phyloP scores from a whole-genome alignment of 2,888 invertebrate genomes.

The Xylocampa areola region DNA sequence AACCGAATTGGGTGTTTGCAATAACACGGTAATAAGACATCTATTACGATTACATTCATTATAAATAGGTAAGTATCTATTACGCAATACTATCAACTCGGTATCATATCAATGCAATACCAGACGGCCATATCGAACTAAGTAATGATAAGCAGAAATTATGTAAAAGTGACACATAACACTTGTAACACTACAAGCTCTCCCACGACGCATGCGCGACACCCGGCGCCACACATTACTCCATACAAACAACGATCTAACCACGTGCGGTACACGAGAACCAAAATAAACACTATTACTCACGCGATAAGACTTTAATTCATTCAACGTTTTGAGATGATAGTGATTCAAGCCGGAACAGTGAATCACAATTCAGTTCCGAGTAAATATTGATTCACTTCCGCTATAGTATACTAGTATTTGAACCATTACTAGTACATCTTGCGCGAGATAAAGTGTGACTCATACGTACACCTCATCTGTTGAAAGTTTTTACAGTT shows the following conservation, averaged over 20 bases:
- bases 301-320: slow-evolving; percentile 53
- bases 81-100: too few species aligned
- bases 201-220: slow-evolving; percentile 59
- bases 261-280: slow-evolving; percentile 45
- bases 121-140: too few species aligned
- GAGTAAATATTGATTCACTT: slow-evolving; percentile 83
- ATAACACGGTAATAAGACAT: too few species aligned
- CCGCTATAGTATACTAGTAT: slow-evolving; percentile 66
- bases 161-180: slow-evolving; percentile 46
- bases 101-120: too few species aligned
- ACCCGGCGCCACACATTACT: slow-evolving; percentile 53
- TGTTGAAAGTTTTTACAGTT: slow-evolving; percentile 12
- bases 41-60: too few species aligned
- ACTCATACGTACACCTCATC: slow-evolving; percentile 48
- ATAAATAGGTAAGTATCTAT: too few species aligned
- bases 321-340: slow-evolving; percentile 46
- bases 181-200: slow-evolving; percentile 43
- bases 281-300: slow-evolving; percentile 61
- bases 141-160: slow-evolving; percentile 13
- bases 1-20: too few species aligned
- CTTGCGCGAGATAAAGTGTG: slow-evolving; percentile 57
- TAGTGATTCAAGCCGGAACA: slow-evolving; percentile 77
- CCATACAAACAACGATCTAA: slow-evolving; percentile 36
- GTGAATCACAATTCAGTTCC: slow-evolving; percentile 78
- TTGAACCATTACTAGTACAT: slow-evolving; percentile 51